Percentiles rank a stretch among this genome's conserved stretches.
Evolutionary conservation across 2,888 invertebrate species (phyloP).

Genomic region (Drosophila neoperkinsi): DNA sequence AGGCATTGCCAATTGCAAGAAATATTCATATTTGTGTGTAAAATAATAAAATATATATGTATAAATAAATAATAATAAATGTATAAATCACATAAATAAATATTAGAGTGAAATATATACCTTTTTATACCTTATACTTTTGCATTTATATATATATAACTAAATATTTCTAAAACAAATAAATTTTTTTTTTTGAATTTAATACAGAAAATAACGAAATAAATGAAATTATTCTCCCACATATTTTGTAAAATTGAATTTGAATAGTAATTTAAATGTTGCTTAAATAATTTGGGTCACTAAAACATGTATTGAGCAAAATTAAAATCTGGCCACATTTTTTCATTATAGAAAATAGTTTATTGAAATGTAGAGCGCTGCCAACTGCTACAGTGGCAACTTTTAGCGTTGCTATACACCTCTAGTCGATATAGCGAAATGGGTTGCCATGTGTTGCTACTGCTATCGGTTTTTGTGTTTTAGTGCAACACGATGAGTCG

Average conservation of each 20-base stretch:
- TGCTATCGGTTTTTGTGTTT: neutral
- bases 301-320: neutral
- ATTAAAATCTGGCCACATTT: neutral
- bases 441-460: neutral
- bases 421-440: neutral
- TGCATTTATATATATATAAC: neutral
- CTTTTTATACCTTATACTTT: too few relatives aligned
- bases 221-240: neutral
- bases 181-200: too few relatives aligned
- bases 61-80: neutral
- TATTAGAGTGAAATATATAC: neutral
- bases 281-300: neutral
- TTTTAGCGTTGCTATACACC: neutral
- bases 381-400: neutral
- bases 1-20: neutral
- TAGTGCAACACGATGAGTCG: constrained; percentile 1
- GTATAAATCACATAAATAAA: neutral
- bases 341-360: neutral
- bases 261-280: neutral
- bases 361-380: neutral
- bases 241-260: neutral
- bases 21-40: neutral
- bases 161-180: neutral
- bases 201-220: too few relatives aligned
- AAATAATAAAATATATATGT: neutral